Evolutionary conservation across 2,888 invertebrate species (phyloP).

Genomic region (Apeira syringaria): DNA sequence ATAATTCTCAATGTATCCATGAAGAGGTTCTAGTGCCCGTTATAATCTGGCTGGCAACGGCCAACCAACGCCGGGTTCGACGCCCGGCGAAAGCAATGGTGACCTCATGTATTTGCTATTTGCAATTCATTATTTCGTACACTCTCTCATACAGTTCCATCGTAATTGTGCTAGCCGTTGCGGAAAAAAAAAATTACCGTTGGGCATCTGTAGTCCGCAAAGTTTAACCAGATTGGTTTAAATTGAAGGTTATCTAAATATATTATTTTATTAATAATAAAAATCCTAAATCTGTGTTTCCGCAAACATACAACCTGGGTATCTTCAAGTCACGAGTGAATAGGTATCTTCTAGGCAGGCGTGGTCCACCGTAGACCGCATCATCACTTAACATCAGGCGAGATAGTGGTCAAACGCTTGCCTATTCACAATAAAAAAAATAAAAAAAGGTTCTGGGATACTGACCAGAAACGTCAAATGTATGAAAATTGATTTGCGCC

Average conservation of each 20-base stretch:
- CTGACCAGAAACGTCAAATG: no score
- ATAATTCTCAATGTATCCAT: constrained; percentile 46
- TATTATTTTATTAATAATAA: no score
- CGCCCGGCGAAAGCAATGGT: constrained; percentile 72
- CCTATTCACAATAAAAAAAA: no score
- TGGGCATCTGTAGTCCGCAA: constrained; percentile 8
- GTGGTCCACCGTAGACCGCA: no score
- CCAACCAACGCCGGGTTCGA: constrained; percentile 66
- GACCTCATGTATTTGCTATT: constrained; percentile 73
- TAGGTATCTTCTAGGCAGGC: no score
- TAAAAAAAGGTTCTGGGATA: no score
- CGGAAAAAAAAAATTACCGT: constrained; percentile 35
- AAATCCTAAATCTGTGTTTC: no score
- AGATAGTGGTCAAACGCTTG: no score
- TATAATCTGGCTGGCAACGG: constrained; percentile 66
- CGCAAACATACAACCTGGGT: no score
- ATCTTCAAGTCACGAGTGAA: no score
- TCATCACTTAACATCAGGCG: no score
- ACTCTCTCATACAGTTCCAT: constrained; percentile 50
- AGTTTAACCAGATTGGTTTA: constrained; percentile 1
- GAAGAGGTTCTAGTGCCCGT: constrained; percentile 63
- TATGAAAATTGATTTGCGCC: constrained; percentile 2
- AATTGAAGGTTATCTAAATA: no score
- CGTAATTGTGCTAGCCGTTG: constrained; percentile 39
- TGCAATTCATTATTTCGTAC: constrained; percentile 74